Evolutionary conservation across 2,113 vertebrate genomes (phyloP), one percentile per base, ranked within the genome.

Genomic region (Myiopsitta monachus): DNA sequence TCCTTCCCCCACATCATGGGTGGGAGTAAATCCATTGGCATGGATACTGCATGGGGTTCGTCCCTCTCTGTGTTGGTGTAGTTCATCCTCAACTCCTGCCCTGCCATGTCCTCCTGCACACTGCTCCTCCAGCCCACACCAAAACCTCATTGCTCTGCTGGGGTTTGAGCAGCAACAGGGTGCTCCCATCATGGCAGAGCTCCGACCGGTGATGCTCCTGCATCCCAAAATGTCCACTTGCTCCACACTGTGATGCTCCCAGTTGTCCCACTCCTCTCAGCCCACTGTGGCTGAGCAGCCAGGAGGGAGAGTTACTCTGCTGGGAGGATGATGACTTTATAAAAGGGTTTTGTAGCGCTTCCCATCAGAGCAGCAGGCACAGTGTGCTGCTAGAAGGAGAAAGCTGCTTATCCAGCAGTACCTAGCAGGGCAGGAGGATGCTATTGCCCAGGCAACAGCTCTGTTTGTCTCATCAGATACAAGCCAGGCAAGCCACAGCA

Each of bases 241-340:
- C 24, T 59, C 51, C 51, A 14, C 0, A 0, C 8, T 3, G 8
- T 0, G 0, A 4, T 69, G 41, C 3, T 30, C 8, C 15, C 0
- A 2, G 15, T 41, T 31, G 19, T 11, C 41, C 75, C 57, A 30
- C 33, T 63, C 39, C 68, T 47, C 9, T 54, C 30, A 47, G 68
- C 59, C 46, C 23, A 7, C 57, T 41, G 12, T 9, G 39, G 52
- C 66, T 85, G 22, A 91, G 59, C 76, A 84, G 41, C 63, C 33
- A 10, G 52, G 36, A 49, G 9, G 23, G 36, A 28, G 11, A 39
- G n/a, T 36, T 10, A 31, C 5, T 2, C 15, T 31, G 28, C 52
- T 5, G 3, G 22, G 21, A 47, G 36, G 36, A 12, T 43, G 2
- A 28, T 39, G 7, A 7, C 30, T 63, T n/a, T 41, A 16, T 4